Evolutionary conservation across 2,797 vertebrate genomes (phyloP).

Genomic region (Paguma larvata): DNA sequence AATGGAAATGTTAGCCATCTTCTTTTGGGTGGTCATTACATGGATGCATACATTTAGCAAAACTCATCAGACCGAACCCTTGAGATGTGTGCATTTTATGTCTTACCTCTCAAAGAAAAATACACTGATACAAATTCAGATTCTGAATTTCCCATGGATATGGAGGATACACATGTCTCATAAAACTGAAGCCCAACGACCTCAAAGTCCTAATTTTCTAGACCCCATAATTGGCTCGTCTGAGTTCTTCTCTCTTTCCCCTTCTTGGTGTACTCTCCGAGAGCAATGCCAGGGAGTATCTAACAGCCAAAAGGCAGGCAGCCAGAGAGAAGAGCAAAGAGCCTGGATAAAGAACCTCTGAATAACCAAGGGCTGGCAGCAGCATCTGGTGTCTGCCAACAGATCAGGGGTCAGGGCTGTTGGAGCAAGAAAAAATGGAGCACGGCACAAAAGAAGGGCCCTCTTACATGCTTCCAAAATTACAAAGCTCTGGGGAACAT

Average conservation of each 20-base stretch:
- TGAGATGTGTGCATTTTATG: slow-evolving; percentile 10
- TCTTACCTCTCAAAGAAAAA: slow-evolving; percentile 60
- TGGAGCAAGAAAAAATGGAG: slow-evolving; percentile 61
- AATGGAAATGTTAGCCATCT: slow-evolving; percentile 10
- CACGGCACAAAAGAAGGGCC: neutral
- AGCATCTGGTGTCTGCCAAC: slow-evolving; percentile 40
- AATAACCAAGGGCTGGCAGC: slow-evolving; percentile 59
- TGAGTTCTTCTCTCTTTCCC: slow-evolving; percentile 37
- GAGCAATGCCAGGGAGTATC: slow-evolving; percentile 47
- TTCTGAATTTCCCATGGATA: neutral
- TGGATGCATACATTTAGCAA: slow-evolving; percentile 13
- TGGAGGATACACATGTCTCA: neutral
- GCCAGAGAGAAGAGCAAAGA: slow-evolving; percentile 73
- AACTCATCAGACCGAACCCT: neutral
- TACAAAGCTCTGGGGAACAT: slow-evolving; percentile 33
- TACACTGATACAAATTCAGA: too few relatives aligned
- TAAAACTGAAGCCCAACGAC: slow-evolving; percentile 36
- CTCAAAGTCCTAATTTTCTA: slow-evolving; percentile 43
- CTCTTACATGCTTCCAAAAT: slow-evolving; percentile 46
- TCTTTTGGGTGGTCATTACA: neutral
- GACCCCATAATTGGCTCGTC: slow-evolving; percentile 51
- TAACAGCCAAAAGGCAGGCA: slow-evolving; percentile 62
- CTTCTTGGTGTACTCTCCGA: slow-evolving; percentile 50
- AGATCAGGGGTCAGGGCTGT: slow-evolving; percentile 58
- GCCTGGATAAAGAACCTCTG: slow-evolving; percentile 65